Percentiles rank a stretch among this genome's conserved stretches.
phyloP scores from a whole-genome alignment of 23 tunicate species.

The Diplosoma virens region DNA sequence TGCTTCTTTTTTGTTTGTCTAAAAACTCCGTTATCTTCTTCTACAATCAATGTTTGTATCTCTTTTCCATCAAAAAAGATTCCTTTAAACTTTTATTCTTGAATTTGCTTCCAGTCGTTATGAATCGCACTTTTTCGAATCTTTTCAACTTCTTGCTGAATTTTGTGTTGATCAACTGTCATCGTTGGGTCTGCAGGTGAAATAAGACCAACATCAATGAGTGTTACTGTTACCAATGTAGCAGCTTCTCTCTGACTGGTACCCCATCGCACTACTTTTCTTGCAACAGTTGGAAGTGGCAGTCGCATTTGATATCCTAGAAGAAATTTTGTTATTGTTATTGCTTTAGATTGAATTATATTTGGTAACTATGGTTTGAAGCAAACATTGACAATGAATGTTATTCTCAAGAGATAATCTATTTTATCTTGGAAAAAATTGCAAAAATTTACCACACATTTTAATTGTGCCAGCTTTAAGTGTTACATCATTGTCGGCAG shows the following conservation, averaged over 20 bases:
- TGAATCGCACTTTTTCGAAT: background rate
- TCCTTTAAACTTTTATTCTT: background rate
- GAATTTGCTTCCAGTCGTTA: too few relatives aligned
- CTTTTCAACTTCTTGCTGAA: slow-evolving; percentile 7
- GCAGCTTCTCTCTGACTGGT: slow-evolving; percentile 21
- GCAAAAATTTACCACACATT: too few relatives aligned
- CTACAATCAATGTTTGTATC: slow-evolving; percentile 10
- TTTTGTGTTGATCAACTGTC: slow-evolving; percentile 15
- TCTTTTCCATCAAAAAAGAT: slow-evolving; percentile 8
- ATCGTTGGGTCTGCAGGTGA: slow-evolving; percentile 10
- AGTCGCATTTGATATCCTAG: slow-evolving; percentile 4
- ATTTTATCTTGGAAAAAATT: too few relatives aligned
- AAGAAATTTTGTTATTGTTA: background rate
- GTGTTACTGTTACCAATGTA: slow-evolving; percentile 6
- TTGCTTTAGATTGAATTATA: too few relatives aligned
- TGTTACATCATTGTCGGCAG: too few relatives aligned
- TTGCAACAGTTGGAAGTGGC: slow-evolving; percentile 23
- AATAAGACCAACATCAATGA: slow-evolving; percentile 13
- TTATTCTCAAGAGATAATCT: too few relatives aligned
- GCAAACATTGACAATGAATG: too few relatives aligned
- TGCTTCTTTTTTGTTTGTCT: background rate
- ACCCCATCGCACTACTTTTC: slow-evolving; percentile 23
- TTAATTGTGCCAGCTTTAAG: too few relatives aligned
- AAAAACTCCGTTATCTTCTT: slow-evolving; percentile 1
- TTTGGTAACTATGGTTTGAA: too few relatives aligned